Evolutionary conservation across 2,888 invertebrate species (phyloP), one percentile per base, ranked within the genome.

Genomic region (Nomada ruficornis): DNA sequence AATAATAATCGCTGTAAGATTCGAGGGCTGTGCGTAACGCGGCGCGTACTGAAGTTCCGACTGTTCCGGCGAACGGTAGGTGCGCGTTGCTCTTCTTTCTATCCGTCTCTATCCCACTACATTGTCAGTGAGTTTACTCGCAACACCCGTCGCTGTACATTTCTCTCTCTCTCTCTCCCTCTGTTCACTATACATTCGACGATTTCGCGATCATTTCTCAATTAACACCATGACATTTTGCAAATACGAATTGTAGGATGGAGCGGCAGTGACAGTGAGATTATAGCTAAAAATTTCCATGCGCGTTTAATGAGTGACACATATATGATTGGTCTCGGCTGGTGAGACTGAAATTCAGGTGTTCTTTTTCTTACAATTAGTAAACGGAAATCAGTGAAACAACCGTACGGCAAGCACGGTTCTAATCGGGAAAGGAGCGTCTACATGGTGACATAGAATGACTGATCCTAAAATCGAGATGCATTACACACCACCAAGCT

Each of bases 401-500:
- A 44, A 36, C 18, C 15, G 13, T 42, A 4, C 36, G 7, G 26
- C 13, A 15, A 3, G 54, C 20, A 36, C 54, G 11, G 63, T 50
- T 63, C 11, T 13, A 42, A 36, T 13, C 26, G 9, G 11, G 4
- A 42, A 69, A 18, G 29, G 18, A 69, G 23, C n/a, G 29, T 82
- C 23, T 67, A 54, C 67, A 54, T 68, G 55, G 47, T 55, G 54
- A 71, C 67, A 52, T 71, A 85, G 71, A 36, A 88, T 88, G 88
- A 85, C 81, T 70, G 86, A 88, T 72, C 83, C 88, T 54, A 84
- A 90, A 83, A 90, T 89, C 80, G 91, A 93, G 78, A 93, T 92
- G 92, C 93, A 93, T 82, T 93, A 93, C 83, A 93, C 93, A 91
- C 97, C 97, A 80, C 97, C 97, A 69, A 97, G 97, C 13, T 96